A percentile compares a stretch with the other conserved stretches of the same genome.
phyloP scores from a whole-genome alignment of 2,888 invertebrate species.

The Hydrotaea diabolus region DNA sequence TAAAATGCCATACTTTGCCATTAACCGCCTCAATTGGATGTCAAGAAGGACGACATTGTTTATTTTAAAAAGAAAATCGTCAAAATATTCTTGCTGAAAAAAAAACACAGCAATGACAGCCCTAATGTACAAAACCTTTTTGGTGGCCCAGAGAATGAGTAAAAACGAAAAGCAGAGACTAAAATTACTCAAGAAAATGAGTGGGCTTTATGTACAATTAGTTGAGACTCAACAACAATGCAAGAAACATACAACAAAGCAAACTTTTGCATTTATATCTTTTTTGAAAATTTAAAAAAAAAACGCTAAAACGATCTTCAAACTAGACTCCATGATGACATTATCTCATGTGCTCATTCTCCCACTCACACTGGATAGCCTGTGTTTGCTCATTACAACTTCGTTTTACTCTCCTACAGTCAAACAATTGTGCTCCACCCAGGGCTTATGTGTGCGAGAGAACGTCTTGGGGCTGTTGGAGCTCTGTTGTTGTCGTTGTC shows the following conservation, averaged over 20 bases:
- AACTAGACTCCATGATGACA: not conserved
- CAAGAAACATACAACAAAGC: not conserved
- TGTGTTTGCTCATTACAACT: constrained; percentile 7
- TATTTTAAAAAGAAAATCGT: too few relatives aligned
- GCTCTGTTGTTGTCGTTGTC: constrained; percentile 10
- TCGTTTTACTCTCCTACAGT: not conserved
- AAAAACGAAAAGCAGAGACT: not conserved
- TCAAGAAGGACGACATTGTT: too few relatives aligned
- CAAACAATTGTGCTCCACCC: not conserved
- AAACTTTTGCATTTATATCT: not conserved
- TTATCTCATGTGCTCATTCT: not conserved
- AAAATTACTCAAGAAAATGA: constrained; percentile 1
- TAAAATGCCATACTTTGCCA: too few relatives aligned
- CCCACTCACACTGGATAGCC: not conserved
- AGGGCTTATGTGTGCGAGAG: constrained; percentile 5
- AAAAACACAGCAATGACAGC: too few relatives aligned
- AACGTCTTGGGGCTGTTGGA: not conserved
- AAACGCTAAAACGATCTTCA: constrained; percentile 1
- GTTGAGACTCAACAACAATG: not conserved
- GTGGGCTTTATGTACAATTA: constrained; percentile 47
- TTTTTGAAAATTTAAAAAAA: not conserved
- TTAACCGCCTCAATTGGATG: too few relatives aligned
- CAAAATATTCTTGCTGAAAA: too few relatives aligned
- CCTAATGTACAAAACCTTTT: constrained; percentile 1
- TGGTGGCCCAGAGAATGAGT: not conserved